phyloP scores from a whole-genome alignment of 2,888 invertebrate species.

The Lacanobia wlatinum region DNA sequence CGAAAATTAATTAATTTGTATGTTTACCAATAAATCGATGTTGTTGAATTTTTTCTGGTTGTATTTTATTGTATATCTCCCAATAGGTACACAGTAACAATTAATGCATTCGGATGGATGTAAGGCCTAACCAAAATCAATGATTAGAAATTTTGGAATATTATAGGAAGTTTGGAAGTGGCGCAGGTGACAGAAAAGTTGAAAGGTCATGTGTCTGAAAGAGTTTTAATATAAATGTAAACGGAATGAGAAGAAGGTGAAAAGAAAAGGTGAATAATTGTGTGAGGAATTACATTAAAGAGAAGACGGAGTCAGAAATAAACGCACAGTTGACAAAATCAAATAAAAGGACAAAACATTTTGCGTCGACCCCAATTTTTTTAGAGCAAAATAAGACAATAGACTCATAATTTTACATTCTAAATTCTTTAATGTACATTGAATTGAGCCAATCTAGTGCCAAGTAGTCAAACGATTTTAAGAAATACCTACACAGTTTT shows the following conservation, averaged over 20 bases:
- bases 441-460: not conserved
- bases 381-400: not conserved
- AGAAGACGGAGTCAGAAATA: not conserved
- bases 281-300: not conserved
- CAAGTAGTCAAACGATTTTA: not conserved
- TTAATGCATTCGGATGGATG: too few relatives aligned
- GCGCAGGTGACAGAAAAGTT: not conserved
- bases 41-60: slow-evolving; percentile 29
- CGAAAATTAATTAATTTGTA: not conserved
- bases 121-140: too few relatives aligned
- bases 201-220: not conserved
- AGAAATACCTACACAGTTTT: not conserved
- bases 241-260: not conserved
- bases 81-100: not conserved
- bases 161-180: too few relatives aligned
- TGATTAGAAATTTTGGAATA: too few relatives aligned
- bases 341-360: not conserved
- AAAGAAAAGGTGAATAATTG: not conserved
- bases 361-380: not conserved
- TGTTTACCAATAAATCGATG: slow-evolving; percentile 11
- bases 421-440: not conserved
- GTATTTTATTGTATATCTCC: not conserved
- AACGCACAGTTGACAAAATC: not conserved
- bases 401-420: not conserved
- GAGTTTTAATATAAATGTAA: not conserved